A percentile compares a stretch with the other conserved stretches of the same genome.
These are phyloP conservation scores for Ascidia mentula DNA, from an alignment of 23 tunicate genomes.

Conservation along the genomic window DNA sequence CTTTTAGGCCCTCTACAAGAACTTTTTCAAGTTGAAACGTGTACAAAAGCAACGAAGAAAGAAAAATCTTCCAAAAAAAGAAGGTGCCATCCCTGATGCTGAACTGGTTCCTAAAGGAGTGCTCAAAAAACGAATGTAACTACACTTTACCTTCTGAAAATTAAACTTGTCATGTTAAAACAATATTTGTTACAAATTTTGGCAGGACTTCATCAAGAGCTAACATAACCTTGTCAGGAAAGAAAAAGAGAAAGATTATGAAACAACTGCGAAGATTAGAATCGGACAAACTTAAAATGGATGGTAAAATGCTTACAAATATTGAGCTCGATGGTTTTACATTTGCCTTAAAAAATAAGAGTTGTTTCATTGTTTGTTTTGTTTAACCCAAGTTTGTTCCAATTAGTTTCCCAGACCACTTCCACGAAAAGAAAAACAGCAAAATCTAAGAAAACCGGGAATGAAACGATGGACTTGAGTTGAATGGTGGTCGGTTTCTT, in stretches of 20 bases:
- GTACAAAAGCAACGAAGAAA: not conserved
- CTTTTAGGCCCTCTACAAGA: not conserved
- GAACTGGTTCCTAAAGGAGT: not conserved
- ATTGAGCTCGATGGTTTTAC: no score
- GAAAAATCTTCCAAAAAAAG: not conserved
- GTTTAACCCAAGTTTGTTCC: no score
- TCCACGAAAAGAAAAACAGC: no score
- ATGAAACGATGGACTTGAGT: no score
- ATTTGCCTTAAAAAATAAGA: no score
- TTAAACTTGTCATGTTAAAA: not conserved
- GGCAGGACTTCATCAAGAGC: slow-evolving; percentile 44
- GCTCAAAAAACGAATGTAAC: not conserved
- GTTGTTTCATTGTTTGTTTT: no score
- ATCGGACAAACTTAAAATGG: slow-evolving; percentile 43
- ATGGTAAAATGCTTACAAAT: slow-evolving; percentile 16
- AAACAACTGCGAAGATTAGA: slow-evolving; percentile 32
- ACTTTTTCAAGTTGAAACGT: not conserved
- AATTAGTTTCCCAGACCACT: no score
- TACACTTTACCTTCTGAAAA: not conserved
- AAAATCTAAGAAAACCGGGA: no score
- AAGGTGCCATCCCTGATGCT: not conserved
- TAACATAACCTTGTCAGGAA: slow-evolving; percentile 58
- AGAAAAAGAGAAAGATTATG: slow-evolving; percentile 51
- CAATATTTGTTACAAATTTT: not conserved
- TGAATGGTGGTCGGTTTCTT: no score